Conservation (phyloP, 2,888 invertebrate genomes). For the Drosophila putrida region DNA sequence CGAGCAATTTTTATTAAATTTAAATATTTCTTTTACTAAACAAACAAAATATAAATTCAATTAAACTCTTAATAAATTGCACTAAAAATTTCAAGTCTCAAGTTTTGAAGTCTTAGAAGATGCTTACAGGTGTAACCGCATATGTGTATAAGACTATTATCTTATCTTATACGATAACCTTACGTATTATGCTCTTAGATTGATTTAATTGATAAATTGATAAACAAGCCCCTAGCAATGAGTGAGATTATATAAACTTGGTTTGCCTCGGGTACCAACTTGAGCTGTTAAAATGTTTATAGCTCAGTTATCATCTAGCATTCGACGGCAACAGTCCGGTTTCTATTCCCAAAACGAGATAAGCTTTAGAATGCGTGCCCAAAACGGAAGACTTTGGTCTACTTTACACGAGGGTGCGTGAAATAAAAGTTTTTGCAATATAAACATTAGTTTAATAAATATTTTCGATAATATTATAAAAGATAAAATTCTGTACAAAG, state of each 20-base stretch:
- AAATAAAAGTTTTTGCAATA: conserved; percentile 4
- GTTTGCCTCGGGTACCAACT: not conserved
- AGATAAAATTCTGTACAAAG: not conserved
- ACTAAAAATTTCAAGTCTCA: not conserved
- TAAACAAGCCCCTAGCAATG: not conserved
- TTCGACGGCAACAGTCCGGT: conserved; percentile 20
- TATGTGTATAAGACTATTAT: not conserved
- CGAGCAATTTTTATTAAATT: no score
- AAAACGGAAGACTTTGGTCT: conserved; percentile 71
- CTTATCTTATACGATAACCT: conserved; percentile 1
- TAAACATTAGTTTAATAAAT: not conserved
- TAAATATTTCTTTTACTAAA: no score
- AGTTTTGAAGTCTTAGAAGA: no score
- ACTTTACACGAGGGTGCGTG: conserved; percentile 59
- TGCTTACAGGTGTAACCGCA: no score
- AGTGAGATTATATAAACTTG: not conserved
- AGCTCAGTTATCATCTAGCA: conserved; percentile 51
- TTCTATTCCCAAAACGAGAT: conserved; percentile 25
- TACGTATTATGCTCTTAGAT: not conserved
- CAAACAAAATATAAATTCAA: no score
- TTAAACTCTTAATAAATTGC: no score
- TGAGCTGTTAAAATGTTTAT: conserved; percentile 28
- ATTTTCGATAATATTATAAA: not conserved
- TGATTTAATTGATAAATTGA: conserved; percentile 1
- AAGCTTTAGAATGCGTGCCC: conserved; percentile 45